These are phyloP conservation scores for Hemiscyllium ocellatum DNA, from an alignment of 2,113 vertebrate genomes.

Conservation along the genomic window DNA sequence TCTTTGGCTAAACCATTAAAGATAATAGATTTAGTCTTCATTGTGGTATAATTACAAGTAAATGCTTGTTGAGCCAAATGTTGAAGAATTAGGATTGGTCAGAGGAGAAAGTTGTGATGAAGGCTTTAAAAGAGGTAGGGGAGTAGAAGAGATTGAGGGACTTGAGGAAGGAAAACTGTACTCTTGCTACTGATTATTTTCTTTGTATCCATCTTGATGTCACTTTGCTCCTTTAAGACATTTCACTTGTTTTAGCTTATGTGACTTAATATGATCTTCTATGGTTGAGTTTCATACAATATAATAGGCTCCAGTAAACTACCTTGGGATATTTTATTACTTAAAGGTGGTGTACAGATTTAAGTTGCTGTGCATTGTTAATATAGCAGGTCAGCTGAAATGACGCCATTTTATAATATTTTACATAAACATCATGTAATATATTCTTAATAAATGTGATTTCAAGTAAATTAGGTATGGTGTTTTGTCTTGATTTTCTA, in stretches of 20 bases:
- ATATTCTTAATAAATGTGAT: neutral
- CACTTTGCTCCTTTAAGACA: neutral
- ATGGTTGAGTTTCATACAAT: neutral
- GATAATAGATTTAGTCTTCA: too few relatives aligned
- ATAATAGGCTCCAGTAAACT: neutral
- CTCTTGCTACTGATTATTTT: too few relatives aligned
- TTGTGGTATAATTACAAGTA: too few relatives aligned
- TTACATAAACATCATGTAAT: neutral
- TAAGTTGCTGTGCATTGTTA: neutral
- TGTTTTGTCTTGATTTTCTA: neutral
- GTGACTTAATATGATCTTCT: too few relatives aligned
- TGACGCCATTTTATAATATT: neutral
- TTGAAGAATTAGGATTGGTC: too few relatives aligned
- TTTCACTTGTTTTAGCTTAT: neutral
- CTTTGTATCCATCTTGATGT: too few relatives aligned
- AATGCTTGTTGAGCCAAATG: too few relatives aligned
- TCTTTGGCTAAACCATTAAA: too few relatives aligned
- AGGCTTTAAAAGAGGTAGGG: too few relatives aligned
- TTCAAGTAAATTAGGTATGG: neutral
- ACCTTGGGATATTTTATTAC: neutral
- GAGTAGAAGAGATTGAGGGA: too few relatives aligned
- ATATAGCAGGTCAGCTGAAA: neutral
- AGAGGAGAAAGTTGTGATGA: too few relatives aligned
- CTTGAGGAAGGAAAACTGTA: too few relatives aligned
- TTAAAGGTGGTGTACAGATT: neutral